These are phyloP conservation scores for Clinocottus analis DNA, from an alignment of 2,113 vertebrate species.

Conservation along the genomic window DNA sequence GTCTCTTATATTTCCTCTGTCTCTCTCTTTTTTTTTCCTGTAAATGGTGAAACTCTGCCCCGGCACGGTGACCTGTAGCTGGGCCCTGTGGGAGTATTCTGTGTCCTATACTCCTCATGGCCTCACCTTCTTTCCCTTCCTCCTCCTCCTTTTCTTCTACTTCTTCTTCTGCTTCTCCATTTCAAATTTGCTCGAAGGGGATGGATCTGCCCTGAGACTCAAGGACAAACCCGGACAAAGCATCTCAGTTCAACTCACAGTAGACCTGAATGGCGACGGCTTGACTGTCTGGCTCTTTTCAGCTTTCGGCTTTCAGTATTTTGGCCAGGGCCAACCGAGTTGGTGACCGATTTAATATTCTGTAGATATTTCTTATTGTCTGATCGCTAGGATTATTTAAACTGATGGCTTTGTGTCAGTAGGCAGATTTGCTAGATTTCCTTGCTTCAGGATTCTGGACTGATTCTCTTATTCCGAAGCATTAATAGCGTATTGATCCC, in stretches of 20 bases:
- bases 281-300: not conserved
- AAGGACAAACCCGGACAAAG: constrained; percentile 56
- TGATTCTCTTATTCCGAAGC: not conserved
- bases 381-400: not conserved
- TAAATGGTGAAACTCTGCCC: constrained; percentile 76
- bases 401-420: constrained; percentile 7
- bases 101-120: constrained; percentile 63
- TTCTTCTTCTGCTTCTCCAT: constrained; percentile 37
- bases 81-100: constrained; percentile 75
- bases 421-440: not conserved
- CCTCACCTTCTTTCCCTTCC: constrained; percentile 59
- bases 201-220: constrained; percentile 60
- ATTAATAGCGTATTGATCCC: not conserved
- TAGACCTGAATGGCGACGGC: constrained; percentile 11
- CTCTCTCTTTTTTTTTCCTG: constrained; percentile 63
- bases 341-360: not conserved
- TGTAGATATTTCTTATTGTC: not conserved
- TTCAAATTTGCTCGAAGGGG: constrained; percentile 53
- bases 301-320: not conserved
- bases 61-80: constrained; percentile 63
- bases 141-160: constrained; percentile 31
- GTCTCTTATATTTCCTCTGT: constrained; percentile 43
- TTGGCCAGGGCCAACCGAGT: not conserved
- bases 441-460: not conserved
- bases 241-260: constrained; percentile 20